A percentile compares a stretch with the other conserved stretches of the same genome.
Conservation (phyloP, 2,113 vertebrate species). For the Apistogramma diplotaenia region DNA sequence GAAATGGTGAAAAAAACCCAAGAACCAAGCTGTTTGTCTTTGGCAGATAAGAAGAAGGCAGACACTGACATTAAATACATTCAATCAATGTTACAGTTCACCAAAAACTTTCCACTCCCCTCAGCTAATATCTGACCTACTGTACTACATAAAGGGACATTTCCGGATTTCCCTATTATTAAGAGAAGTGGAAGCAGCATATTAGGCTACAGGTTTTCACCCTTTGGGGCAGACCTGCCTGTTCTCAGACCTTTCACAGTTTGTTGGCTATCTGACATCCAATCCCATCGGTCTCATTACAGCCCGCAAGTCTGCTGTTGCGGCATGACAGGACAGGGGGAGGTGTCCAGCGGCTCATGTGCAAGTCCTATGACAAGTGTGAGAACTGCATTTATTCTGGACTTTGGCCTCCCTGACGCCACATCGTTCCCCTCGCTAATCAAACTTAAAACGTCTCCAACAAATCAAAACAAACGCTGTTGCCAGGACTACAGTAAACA, state of each 20-base stretch:
- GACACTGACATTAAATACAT: neutral
- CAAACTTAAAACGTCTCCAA: neutral
- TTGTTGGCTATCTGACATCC: conserved; percentile 4
- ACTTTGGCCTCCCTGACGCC: conserved; percentile 41
- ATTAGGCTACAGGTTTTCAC: neutral
- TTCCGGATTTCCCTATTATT: neutral
- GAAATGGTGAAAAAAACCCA: neutral
- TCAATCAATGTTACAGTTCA: neutral
- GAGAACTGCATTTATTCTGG: conserved; percentile 10
- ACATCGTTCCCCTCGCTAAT: neutral
- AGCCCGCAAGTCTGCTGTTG: neutral
- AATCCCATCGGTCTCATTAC: conserved; percentile 13
- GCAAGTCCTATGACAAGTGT: neutral
- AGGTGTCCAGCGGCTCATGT: conserved; percentile 17
- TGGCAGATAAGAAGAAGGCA: conserved; percentile 20
- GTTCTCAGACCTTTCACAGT: neutral
- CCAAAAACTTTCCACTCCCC: neutral
- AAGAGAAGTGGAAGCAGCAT: neutral
- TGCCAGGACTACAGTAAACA: neutral
- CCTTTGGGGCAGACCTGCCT: neutral
- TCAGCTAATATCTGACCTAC: neutral
- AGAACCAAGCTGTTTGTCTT: neutral
- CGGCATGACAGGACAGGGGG: conserved; percentile 6
- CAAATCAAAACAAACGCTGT: neutral
- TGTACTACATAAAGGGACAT: neutral